Evolutionary conservation across 2,888 invertebrate genomes (phyloP), one percentile per base, ranked within the genome.

Genomic region (Crocallis elinguaria): DNA sequence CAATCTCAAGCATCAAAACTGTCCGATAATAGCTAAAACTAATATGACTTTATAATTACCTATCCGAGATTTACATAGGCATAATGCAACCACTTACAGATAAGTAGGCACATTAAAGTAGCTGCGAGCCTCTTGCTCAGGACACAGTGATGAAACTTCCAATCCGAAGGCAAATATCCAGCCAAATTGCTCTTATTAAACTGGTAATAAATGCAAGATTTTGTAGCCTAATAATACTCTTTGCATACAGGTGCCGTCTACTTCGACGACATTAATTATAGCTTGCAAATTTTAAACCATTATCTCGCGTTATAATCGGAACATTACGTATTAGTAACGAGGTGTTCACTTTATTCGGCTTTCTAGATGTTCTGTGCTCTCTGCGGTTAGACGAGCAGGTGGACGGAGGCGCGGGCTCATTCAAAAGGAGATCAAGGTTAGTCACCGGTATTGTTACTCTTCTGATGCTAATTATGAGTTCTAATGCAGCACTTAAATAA

Each of bases 401-500:
- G 82, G 77, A 66, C 38, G 32, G 67, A 77, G 73, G 67, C 63
- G 63, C 67, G 67, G 67, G 64, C 62, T 62, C 66, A 59, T 58
- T 60, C 58, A 58, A 65, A 88, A 79, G 75, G 77, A 84, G 88
- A 86, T 82, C 88, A 89, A 86, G 88, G 88, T 82, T 71, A 77
- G 60, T 53, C 58, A 58, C 67, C 65, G 67, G 76, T 83, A 84
- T 87, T 84, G 84, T 85, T 82, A 71, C 76, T 77, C 68, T 65
- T 77, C 71, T 67, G 69, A 69, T 70, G 77, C 71, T 87, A 85
- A 88, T 86, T 82, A 83, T 67, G 64, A 69, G 67, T 62, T 77
- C 73, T 81, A 79, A 82, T 75, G 79, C n/a, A n/a, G n/a, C n/a
- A n/a, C n/a, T 73, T 69, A 62, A 41, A 58, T 69, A 60, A 64